Evolutionary conservation across 2,113 vertebrate species (phyloP).

Genomic region (Propithecus coquereli): DNA sequence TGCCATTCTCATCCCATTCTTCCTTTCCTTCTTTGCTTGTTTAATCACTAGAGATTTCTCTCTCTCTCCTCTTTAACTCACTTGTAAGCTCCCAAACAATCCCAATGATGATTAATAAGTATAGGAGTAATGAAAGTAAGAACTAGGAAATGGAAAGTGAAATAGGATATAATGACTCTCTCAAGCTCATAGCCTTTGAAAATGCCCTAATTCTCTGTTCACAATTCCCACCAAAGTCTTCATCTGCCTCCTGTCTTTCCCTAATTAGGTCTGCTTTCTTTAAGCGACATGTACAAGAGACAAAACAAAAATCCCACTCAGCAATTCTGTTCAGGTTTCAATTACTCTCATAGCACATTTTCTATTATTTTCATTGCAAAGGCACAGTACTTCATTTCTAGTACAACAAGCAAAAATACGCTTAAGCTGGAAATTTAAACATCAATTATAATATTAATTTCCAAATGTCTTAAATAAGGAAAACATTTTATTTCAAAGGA

Average conservation of each 20-base stretch:
- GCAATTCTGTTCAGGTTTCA: constrained; percentile 27
- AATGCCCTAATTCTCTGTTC: constrained; percentile 26
- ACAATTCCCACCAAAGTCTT: not conserved
- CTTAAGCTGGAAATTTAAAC: not conserved
- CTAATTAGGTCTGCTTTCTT: constrained; percentile 38
- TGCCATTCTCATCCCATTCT: not conserved
- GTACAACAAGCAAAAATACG: not conserved
- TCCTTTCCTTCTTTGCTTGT: not conserved
- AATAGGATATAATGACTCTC: constrained; percentile 38
- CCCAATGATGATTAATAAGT: constrained; percentile 20
- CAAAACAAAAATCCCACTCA: constrained; percentile 18
- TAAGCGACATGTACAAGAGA: not conserved
- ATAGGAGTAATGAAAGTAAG: constrained; percentile 6
- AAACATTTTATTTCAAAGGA: not conserved
- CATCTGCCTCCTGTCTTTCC: not conserved
- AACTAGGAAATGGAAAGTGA: constrained; percentile 43
- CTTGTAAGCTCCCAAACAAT: constrained; percentile 11
- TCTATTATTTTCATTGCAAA: not conserved
- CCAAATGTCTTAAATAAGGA: not conserved
- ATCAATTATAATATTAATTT: not conserved
- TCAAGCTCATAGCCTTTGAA: constrained; percentile 26
- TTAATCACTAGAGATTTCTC: constrained; percentile 10
- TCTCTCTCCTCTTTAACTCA: constrained; percentile 15
- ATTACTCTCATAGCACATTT: not conserved
- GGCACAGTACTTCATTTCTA: not conserved